Conservation (phyloP, 2,888 invertebrate species). For the Laspeyria flexula region DNA sequence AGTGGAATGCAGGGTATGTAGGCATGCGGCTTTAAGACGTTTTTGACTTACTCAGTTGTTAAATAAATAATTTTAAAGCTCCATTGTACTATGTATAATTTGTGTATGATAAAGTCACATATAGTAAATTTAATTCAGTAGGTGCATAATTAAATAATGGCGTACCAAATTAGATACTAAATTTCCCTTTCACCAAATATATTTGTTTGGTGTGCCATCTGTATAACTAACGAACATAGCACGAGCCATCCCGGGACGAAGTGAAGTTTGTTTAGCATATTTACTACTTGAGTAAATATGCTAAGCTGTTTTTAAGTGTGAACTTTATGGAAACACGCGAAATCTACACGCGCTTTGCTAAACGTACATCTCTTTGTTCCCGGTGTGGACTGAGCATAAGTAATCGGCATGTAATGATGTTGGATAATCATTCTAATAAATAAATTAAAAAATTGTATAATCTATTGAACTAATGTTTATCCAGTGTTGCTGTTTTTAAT, state of each 20-base stretch:
- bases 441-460: conserved; percentile 45
- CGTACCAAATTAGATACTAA: conserved; percentile 20
- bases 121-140: conserved; percentile 19
- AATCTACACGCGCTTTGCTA: too few relatives aligned
- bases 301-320: too few relatives aligned
- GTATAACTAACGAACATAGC: too few relatives aligned
- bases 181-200: conserved; percentile 21
- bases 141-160: conserved; percentile 30
- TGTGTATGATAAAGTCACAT: conserved; percentile 27
- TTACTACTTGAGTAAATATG: too few relatives aligned
- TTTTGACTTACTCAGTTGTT: conserved; percentile 38
- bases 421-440: conserved; percentile 41
- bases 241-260: too few relatives aligned
- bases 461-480: conserved; percentile 51
- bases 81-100: conserved; percentile 15
- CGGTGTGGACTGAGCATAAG: too few relatives aligned
- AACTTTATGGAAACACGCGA: too few relatives aligned
- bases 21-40: conserved; percentile 56
- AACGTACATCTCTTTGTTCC: too few relatives aligned
- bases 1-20: conserved; percentile 46
- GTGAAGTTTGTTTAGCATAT: too few relatives aligned
- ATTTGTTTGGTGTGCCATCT: conserved; percentile 31
- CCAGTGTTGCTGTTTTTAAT: conserved; percentile 55
- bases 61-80: conserved; percentile 15
- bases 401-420: conserved; percentile 15